Evolutionary conservation across 1,140 invertebrate genomes (phyloP).

Genomic region (Galleria mellonella): DNA sequence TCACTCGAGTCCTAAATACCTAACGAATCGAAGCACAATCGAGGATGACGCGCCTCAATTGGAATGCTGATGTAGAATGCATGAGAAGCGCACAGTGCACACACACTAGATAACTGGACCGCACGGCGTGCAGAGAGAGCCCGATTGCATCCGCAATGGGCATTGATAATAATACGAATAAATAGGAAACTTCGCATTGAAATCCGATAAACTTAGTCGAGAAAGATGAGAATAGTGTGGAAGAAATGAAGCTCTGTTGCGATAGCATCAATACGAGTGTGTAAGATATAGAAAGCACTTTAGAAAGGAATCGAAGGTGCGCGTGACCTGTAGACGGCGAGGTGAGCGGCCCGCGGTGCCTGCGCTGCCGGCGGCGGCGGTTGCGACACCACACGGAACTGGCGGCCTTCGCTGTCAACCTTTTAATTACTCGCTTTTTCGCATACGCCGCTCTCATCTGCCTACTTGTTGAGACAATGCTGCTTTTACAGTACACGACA

Average conservation of each 20-base stretch:
- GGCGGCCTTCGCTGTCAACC: constrained; percentile 60
- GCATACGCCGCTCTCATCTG: constrained; percentile 15
- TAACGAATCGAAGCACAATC: constrained; percentile 36
- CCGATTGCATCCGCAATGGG: constrained; percentile 24
- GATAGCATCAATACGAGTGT: constrained; percentile 34
- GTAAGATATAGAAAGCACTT: constrained; percentile 67
- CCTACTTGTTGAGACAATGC: not conserved
- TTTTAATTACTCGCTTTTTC: constrained; percentile 53
- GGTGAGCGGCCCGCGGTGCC: constrained; percentile 53
- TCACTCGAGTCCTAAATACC: constrained; percentile 16
- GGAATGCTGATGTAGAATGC: constrained; percentile 61
- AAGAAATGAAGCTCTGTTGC: constrained; percentile 33
- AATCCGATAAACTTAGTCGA: constrained; percentile 26
- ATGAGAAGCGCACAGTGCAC: constrained; percentile 26
- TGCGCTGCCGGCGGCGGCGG: constrained; percentile 8
- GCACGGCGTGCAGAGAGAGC: constrained; percentile 24
- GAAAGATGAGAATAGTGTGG: constrained; percentile 36
- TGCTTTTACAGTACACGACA: too few relatives aligned
- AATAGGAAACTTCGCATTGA: constrained; percentile 19
- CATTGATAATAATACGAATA: not conserved
- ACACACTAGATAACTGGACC: constrained; percentile 40
- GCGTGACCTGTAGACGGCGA: constrained; percentile 55
- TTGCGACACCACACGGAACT: constrained; percentile 60
- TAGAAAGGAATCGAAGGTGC: constrained; percentile 68
- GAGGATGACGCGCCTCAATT: constrained; percentile 43